Evolutionary conservation across 2,113 vertebrate species (phyloP).

Genomic region (Tamias sibiricus): DNA sequence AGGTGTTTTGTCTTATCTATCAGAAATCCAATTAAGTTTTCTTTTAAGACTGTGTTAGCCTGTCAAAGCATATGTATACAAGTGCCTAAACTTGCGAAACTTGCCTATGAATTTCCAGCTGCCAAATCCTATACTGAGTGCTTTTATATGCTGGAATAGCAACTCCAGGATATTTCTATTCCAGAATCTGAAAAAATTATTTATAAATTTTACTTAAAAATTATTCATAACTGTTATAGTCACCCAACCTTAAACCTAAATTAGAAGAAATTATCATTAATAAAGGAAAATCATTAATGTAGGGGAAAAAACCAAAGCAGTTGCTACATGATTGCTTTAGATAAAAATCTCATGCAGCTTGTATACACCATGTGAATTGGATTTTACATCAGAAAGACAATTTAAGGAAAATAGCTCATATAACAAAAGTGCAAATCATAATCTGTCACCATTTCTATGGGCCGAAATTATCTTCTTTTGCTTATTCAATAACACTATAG

Average conservation of each 20-base stretch:
- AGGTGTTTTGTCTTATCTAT: background rate
- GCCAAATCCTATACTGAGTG: background rate
- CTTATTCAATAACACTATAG: background rate
- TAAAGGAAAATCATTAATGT: background rate
- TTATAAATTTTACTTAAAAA: background rate
- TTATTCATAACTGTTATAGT: background rate
- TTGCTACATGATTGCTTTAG: conserved; percentile 28
- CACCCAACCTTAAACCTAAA: background rate
- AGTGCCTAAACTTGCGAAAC: background rate
- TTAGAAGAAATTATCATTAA: conserved; percentile 39
- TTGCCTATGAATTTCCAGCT: background rate
- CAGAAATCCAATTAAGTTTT: background rate
- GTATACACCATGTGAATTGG: background rate
- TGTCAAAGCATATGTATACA: background rate
- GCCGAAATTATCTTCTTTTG: background rate
- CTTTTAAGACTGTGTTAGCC: background rate
- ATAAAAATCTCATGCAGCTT: background rate
- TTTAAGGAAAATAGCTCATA: background rate
- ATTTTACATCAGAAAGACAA: background rate
- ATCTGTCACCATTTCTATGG: background rate
- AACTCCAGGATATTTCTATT: background rate
- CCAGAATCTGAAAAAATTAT: background rate
- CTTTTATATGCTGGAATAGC: background rate
- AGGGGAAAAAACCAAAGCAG: background rate
- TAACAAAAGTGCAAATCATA: background rate